Conservation (phyloP, 1,140 invertebrate species). For the Riptortus pedestris region DNA sequence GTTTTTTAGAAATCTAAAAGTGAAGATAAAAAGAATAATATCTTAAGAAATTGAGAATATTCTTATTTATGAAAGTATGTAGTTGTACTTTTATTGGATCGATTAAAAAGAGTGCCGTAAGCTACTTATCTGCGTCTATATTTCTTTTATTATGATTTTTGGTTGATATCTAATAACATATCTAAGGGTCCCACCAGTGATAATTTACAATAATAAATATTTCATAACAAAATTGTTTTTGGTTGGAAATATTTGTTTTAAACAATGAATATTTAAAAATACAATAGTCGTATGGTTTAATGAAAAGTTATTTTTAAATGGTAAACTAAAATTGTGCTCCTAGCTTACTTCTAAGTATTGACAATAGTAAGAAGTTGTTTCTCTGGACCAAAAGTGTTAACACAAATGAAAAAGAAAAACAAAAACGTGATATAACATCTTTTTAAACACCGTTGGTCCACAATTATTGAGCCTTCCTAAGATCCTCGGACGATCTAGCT, state of each 20-base stretch:
- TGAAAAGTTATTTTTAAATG: not conserved
- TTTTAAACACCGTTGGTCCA: constrained; percentile 24
- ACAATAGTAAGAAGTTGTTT: constrained; percentile 3
- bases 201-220: constrained; percentile 15
- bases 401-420: constrained; percentile 11
- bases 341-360: constrained; percentile 5
- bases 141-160: not conserved
- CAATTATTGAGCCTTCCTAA: constrained; percentile 25
- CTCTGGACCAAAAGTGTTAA: constrained; percentile 21
- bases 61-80: constrained; percentile 6
- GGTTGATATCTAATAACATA: not conserved
- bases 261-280: no score
- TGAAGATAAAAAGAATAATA: constrained; percentile 17
- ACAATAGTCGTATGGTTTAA: no score
- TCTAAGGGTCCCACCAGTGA: constrained; percentile 22
- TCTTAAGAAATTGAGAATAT: constrained; percentile 14
- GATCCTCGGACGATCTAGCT: constrained; percentile 18
- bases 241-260: not conserved
- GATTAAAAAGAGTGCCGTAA: constrained; percentile 8
- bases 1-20: constrained; percentile 19
- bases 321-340: constrained; percentile 6
- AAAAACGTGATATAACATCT: no score
- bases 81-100: constrained; percentile 23
- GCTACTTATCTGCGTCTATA: constrained; percentile 10
- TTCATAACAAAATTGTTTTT: not conserved